Conservation (phyloP, 1,140 invertebrate genomes). For the Centruroides sculpturatus region DNA sequence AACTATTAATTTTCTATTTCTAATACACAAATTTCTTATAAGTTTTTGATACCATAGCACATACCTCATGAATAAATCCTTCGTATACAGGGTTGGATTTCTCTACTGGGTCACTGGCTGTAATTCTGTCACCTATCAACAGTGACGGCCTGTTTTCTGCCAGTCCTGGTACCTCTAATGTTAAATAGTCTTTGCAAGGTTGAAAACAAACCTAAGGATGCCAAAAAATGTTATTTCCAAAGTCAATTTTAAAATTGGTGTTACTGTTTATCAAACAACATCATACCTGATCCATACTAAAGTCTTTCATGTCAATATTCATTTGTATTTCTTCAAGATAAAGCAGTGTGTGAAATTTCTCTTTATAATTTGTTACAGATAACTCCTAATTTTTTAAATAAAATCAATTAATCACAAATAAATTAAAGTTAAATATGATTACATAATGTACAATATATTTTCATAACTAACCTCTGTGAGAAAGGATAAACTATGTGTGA, state of each 20-base stretch:
- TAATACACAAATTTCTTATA: background rate
- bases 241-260: too few relatives aligned
- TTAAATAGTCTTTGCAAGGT: conserved; percentile 47
- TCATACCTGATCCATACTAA: conserved; percentile 36
- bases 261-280: too few relatives aligned
- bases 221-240: conserved; percentile 24
- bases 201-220: conserved; percentile 38
- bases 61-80: conserved; percentile 61
- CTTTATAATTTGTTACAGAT: conserved; percentile 24
- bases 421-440: too few relatives aligned
- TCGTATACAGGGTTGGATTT: conserved; percentile 39
- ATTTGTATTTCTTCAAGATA: conserved; percentile 57
- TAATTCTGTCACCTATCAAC: conserved; percentile 57
- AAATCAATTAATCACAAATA: background rate
- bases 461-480: too few relatives aligned
- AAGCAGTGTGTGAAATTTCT: conserved; percentile 49
- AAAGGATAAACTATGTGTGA: too few relatives aligned
- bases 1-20: background rate
- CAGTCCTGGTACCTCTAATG: conserved; percentile 59
- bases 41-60: conserved; percentile 7
- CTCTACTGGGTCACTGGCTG: conserved; percentile 31
- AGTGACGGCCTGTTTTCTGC: conserved; percentile 70
- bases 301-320: conserved; percentile 46
- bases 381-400: background rate
- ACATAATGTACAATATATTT: too few relatives aligned